These are phyloP conservation scores for Taxidea taxus DNA, from an alignment of 2,113 vertebrate genomes.

Conservation along the genomic window DNA sequence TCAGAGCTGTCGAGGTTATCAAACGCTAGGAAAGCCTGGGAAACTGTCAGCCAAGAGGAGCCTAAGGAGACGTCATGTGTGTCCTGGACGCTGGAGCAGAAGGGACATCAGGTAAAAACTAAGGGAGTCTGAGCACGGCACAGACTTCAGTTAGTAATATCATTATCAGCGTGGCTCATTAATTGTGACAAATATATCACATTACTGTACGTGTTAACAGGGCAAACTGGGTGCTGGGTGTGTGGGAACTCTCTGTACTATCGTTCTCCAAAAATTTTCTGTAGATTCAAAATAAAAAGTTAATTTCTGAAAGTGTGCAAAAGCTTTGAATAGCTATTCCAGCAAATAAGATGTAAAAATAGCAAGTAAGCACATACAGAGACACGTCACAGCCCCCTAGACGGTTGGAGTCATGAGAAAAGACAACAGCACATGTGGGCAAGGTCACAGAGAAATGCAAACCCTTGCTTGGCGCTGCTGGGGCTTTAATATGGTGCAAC, in stretches of 20 bases:
- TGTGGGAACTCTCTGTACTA: background rate
- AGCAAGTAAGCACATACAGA: background rate
- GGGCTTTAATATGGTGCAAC: fast-evolving
- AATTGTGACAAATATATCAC: background rate
- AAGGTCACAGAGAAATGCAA: background rate
- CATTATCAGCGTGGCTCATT: background rate
- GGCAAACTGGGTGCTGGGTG: background rate
- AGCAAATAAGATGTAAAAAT: background rate
- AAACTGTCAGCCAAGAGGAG: too few species aligned
- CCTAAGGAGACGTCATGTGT: fast-evolving
- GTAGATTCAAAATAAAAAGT: background rate
- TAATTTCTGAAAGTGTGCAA: background rate
- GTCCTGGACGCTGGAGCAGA: background rate
- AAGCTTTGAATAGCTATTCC: background rate
- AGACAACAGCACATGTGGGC: fast-evolving
- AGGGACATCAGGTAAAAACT: background rate
- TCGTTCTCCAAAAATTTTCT: background rate
- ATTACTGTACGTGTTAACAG: fast-evolving
- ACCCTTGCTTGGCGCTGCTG: fast-evolving
- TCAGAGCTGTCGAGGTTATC: background rate
- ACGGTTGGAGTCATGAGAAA: fast-evolving
- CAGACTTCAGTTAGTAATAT: fast-evolving
- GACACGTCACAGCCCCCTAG: fast-evolving
- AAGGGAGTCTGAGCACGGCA: background rate
- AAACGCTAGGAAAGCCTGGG: background rate